These are phyloP conservation scores for Drosophila pallidifrons DNA, from an alignment of 1,140 invertebrate species.

Conservation along the genomic window DNA sequence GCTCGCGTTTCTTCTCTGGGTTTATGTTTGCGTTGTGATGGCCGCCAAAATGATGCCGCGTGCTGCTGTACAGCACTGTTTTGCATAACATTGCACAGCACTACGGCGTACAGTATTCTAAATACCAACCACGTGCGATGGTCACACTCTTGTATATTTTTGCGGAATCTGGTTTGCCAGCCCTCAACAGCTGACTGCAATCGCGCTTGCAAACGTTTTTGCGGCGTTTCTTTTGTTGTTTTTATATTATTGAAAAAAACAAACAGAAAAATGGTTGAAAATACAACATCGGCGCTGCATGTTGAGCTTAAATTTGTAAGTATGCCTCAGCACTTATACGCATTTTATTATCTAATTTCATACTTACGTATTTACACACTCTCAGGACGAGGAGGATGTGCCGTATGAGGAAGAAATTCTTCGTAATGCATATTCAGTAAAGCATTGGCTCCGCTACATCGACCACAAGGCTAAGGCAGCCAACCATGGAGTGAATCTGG, in stretches of 20 bases:
- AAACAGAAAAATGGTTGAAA: constrained; percentile 55
- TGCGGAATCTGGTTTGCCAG: neutral
- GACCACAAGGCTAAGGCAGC: constrained; percentile 96
- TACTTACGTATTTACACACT: neutral
- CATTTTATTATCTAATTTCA: neutral
- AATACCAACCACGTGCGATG: neutral
- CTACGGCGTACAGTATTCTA: neutral
- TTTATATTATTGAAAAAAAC: constrained; percentile 44
- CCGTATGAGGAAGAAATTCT: constrained; percentile 99
- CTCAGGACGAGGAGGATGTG: constrained; percentile 96
- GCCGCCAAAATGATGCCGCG: constrained; percentile 58
- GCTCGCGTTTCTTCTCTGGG: constrained; percentile 8
- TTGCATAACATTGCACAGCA: neutral
- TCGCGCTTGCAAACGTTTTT: constrained; percentile 62
- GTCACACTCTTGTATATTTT: too few species aligned
- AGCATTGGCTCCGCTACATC: constrained; percentile 99
- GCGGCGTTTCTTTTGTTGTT: constrained; percentile 51
- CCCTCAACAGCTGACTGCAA: constrained; percentile 50
- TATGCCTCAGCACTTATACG: neutral
- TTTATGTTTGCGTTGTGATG: constrained; percentile 59
- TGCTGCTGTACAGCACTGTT: constrained; percentile 39
- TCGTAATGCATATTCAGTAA: constrained; percentile 98
- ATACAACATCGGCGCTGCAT: constrained; percentile 35
- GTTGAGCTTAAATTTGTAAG: constrained; percentile 69
- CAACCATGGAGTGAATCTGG: constrained; percentile 93